phyloP scores from a whole-genome alignment of 2,888 invertebrate genomes.

The Chymomyza amoena region DNA sequence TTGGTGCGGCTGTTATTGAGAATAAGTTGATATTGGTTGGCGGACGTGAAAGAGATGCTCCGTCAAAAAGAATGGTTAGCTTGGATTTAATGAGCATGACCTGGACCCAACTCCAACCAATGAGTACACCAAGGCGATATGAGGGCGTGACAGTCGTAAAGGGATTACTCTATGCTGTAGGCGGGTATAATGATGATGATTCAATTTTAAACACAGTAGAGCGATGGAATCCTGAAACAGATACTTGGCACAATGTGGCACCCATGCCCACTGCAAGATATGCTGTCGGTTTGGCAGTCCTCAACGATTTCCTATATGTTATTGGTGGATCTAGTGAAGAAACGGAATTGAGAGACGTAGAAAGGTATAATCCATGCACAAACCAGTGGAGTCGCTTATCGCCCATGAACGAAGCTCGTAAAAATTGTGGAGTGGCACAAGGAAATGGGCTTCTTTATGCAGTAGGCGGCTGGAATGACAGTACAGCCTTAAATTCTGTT shows the following conservation, averaged over 20 bases:
- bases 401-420: conserved; percentile 91
- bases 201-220: too few species aligned
- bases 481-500: too few species aligned
- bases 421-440: conserved; percentile 93
- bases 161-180: too few species aligned
- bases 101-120: too few species aligned
- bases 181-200: too few species aligned
- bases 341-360: conserved; percentile 82
- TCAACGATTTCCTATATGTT: conserved; percentile 91
- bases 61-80: too few species aligned
- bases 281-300: conserved; percentile 93
- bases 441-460: conserved; percentile 94
- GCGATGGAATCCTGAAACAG: conserved; percentile 82
- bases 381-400: conserved; percentile 90
- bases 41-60: too few species aligned
- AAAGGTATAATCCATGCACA: conserved; percentile 88
- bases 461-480: conserved; percentile 86
- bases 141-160: too few species aligned
- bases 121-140: too few species aligned
- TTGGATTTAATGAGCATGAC: too few species aligned
- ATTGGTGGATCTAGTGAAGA: conserved; percentile 90
- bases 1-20: too few species aligned
- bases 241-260: conserved; percentile 93
- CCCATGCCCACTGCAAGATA: conserved; percentile 91
- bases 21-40: too few species aligned